Conservation (phyloP, 2,113 vertebrate genomes). For the Cavia porcellus region DNA sequence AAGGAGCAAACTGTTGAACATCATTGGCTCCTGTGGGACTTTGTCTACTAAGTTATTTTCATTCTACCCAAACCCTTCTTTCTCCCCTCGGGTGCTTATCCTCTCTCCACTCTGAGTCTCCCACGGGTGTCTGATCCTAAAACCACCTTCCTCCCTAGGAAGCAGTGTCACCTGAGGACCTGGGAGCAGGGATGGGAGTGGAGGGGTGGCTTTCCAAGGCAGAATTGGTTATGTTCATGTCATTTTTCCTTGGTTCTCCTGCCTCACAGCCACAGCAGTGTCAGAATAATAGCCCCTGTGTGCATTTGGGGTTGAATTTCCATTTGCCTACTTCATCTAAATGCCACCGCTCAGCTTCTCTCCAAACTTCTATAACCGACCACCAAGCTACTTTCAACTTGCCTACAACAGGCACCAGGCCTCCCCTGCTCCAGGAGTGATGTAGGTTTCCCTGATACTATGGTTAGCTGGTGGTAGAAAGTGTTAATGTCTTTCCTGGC, state of each 20-base stretch:
- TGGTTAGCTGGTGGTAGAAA: not conserved
- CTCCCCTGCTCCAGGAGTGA: not conserved
- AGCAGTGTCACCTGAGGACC: not conserved
- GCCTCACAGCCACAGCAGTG: not conserved
- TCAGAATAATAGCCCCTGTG: not conserved
- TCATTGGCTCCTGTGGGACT: not conserved
- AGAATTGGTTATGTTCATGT: not conserved
- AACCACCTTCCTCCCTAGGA: not conserved
- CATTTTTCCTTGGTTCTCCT: not conserved
- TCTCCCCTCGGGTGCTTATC: not conserved
- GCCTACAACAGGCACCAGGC: not conserved
- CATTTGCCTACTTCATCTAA: not conserved
- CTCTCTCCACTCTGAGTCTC: not conserved
- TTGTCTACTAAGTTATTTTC: not conserved
- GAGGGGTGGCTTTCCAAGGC: not conserved
- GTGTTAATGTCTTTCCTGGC: not conserved
- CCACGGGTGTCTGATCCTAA: not conserved
- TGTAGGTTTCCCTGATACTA: not conserved
- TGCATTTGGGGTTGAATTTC: not conserved
- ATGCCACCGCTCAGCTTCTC: not conserved
- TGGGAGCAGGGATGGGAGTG: not conserved
- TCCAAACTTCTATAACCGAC: not conserved
- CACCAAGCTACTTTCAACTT: not conserved
- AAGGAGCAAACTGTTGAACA: not conserved
- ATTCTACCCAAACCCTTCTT: not conserved